Conservation (phyloP, 2,888 invertebrate species). For the Tryphoninae sp. region DNA sequence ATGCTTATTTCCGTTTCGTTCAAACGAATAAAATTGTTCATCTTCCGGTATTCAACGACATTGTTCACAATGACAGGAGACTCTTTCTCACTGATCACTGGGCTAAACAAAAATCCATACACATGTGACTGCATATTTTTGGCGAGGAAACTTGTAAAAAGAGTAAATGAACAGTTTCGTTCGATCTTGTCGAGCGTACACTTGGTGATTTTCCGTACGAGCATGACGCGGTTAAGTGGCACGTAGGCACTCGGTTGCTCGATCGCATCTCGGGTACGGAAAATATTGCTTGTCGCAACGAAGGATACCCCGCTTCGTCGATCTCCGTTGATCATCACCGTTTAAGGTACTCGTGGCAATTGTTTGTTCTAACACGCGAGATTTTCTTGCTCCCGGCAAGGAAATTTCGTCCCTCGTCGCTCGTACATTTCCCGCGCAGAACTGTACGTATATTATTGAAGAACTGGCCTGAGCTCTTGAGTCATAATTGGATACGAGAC, state of each 20-base stretch:
- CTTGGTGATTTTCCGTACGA: neutral
- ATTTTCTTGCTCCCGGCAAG: slow-evolving; percentile 29
- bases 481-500: slow-evolving; percentile 87
- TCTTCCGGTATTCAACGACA: neutral
- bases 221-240: neutral
- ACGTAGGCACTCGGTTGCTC: neutral
- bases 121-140: neutral
- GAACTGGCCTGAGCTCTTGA: slow-evolving; percentile 81
- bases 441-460: slow-evolving; percentile 68
- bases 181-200: neutral
- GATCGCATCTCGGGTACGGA: neutral
- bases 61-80: slow-evolving; percentile 18
- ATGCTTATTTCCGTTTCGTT: neutral
- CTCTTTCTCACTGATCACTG: neutral
- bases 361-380: slow-evolving; percentile 24
- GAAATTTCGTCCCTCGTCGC: slow-evolving; percentile 38
- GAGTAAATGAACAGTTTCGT: neutral
- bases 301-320: slow-evolving; percentile 1
- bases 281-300: slow-evolving; percentile 17
- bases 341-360: slow-evolving; percentile 49
- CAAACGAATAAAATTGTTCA: neutral
- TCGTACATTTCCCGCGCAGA: slow-evolving; percentile 28
- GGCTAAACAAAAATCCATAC: neutral
- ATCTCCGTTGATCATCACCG: slow-evolving; percentile 34
- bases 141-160: neutral